Evolutionary conservation across 2,113 vertebrate species (phyloP), one percentile per base, ranked within the genome.

Genomic region (Zingel zingel): DNA sequence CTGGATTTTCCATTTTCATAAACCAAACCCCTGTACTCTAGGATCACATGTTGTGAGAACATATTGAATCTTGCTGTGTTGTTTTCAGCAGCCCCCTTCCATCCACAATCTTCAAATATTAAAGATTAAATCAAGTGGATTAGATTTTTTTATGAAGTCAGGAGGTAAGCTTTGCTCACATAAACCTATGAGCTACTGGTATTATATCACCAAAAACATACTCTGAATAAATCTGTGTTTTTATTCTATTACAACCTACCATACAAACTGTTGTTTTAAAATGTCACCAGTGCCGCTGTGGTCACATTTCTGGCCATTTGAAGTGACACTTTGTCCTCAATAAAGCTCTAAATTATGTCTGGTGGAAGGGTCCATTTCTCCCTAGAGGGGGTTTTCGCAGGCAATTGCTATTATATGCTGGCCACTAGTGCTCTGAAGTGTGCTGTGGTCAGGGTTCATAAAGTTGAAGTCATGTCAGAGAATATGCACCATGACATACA

Each of bases 61-160:
- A 90, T 87, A 91, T 88, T 78, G 86, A 88, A 89, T 47, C 82
- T 77, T 51, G 51, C 83, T 84, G 63, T 76, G 54, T 81, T 83
- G 58, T 79, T 59, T 74, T 58, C 74, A 63, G 25, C 64, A 66
- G 23, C 19, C 23, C 14, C 12, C 30, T 68, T 72, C 48, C 25
- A 77, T 88, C 39, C 65, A 78, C 58, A 89, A 70, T 81, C 82
- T 79, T 86, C 61, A 79, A 54, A 87, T 88, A 88, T 87, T 80
- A 81, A 88, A 88, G 79, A 86, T 88, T 81, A 88, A 90, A 86
- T 82, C 72, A 75, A n/a, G 71, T 54, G 84, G 85, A 88, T 90
- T 86, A 58, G 54, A 70, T 65, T 67, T 82, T 82, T 90, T 84
- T 68, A 87, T 86, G 74, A 85, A 83, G 65, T 74, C 33, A 1